phyloP scores from a whole-genome alignment of 2,797 vertebrate species.

The Onychomys arenicola region DNA sequence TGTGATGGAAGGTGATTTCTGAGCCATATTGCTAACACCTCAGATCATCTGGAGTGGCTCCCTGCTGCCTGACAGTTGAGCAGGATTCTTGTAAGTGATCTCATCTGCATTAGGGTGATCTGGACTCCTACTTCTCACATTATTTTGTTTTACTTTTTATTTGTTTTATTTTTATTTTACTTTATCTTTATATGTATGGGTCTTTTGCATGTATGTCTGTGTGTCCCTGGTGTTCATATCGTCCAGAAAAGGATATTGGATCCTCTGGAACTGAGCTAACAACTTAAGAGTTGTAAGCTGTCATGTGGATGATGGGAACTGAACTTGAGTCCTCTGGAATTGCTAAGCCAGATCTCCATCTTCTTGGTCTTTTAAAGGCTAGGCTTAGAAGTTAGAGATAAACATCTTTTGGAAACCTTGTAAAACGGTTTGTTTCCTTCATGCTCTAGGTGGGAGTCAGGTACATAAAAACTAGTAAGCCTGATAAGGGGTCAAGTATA shows the following conservation, averaged over 20 bases:
- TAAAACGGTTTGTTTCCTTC: not conserved
- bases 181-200: not conserved
- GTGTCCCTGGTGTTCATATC: not conserved
- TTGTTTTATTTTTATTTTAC: not conserved
- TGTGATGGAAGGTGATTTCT: not conserved
- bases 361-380: not conserved
- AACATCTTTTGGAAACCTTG: not conserved
- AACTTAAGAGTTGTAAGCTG: not conserved
- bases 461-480: not conserved
- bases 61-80: not conserved
- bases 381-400: constrained; percentile 46
- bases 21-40: not conserved
- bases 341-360: not conserved
- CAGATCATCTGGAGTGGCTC: not conserved
- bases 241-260: not conserved
- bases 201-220: not conserved
- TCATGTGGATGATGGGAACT: not conserved
- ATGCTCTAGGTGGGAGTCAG: constrained; percentile 37
- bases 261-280: not conserved
- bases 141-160: not conserved
- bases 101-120: not conserved
- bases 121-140: not conserved
- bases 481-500: not conserved
- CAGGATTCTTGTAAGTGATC: not conserved
- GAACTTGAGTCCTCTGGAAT: not conserved